These are phyloP conservation scores for Cryptomyrus ogoouensis DNA, from an alignment of 2,113 vertebrate species.

Conservation along the genomic window DNA sequence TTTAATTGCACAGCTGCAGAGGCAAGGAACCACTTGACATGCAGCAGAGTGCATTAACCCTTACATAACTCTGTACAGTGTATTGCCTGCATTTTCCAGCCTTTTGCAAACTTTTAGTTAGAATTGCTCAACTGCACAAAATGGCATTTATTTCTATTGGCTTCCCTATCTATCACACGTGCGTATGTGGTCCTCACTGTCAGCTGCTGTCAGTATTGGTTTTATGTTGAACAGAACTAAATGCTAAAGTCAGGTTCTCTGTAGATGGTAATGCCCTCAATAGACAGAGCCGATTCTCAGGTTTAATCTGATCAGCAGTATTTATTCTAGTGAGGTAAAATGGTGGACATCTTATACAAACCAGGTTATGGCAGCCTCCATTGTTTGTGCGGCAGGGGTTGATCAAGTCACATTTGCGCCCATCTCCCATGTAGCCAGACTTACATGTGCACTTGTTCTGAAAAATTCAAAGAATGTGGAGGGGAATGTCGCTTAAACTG, in stretches of 20 bases:
- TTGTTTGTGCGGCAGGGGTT: constrained; percentile 73
- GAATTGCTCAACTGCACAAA: neutral
- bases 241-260: neutral
- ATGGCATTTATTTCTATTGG: neutral
- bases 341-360: constrained; percentile 46
- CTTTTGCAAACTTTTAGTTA: neutral
- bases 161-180: neutral
- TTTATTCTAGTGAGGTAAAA: neutral
- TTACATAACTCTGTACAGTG: neutral
- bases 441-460: constrained; percentile 84
- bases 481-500: neutral
- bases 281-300: neutral
- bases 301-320: neutral
- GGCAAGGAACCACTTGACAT: neutral
- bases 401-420: constrained; percentile 67
- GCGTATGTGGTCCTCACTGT: neutral
- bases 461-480: neutral
- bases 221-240: neutral
- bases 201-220: neutral
- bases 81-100: neutral
- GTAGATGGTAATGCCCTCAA: neutral
- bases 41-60: neutral
- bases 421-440: constrained; percentile 76
- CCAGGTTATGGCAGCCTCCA: constrained; percentile 80
- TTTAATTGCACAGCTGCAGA: neutral